A percentile compares a stretch with the other conserved stretches of the same genome.
phyloP scores from a whole-genome alignment of 2,888 invertebrate species.

The Coelogynopora nodosa region DNA sequence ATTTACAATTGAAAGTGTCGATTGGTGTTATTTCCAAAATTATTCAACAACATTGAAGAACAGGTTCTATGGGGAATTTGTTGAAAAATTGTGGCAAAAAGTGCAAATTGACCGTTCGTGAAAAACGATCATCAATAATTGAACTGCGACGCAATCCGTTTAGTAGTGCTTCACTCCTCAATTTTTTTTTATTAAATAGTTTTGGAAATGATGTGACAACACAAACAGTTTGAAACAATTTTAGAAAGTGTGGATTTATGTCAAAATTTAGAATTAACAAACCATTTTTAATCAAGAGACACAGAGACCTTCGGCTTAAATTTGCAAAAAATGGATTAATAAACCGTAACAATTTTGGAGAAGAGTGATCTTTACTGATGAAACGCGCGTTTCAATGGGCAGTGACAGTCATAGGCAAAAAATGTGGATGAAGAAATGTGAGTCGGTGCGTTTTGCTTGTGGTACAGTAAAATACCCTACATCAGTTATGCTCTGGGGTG shows the following conservation, averaged over 20 bases:
- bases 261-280: not conserved
- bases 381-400: conserved; percentile 29
- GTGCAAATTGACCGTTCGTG: conserved; percentile 17
- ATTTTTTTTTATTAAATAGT: not conserved
- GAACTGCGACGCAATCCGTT: conserved; percentile 24
- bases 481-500: too few relatives aligned
- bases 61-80: conserved; percentile 21
- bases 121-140: conserved; percentile 28
- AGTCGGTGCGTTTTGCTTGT: too few relatives aligned
- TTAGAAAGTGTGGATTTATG: conserved; percentile 13
- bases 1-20: too few relatives aligned
- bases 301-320: conserved; percentile 25
- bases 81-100: conserved; percentile 28
- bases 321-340: not conserved
- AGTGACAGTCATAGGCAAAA: conserved; percentile 22
- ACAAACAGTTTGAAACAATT: conserved; percentile 1
- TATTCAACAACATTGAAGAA: too few relatives aligned
- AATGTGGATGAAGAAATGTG: too few relatives aligned
- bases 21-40: too few relatives aligned
- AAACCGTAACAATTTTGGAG: conserved; percentile 19
- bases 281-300: conserved; percentile 7
- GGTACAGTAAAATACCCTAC: too few relatives aligned
- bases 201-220: conserved; percentile 27
- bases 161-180: conserved; percentile 28
- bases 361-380: conserved; percentile 7